phyloP scores from a whole-genome alignment of 2,888 invertebrate species.

The Drosophila antonietae region DNA sequence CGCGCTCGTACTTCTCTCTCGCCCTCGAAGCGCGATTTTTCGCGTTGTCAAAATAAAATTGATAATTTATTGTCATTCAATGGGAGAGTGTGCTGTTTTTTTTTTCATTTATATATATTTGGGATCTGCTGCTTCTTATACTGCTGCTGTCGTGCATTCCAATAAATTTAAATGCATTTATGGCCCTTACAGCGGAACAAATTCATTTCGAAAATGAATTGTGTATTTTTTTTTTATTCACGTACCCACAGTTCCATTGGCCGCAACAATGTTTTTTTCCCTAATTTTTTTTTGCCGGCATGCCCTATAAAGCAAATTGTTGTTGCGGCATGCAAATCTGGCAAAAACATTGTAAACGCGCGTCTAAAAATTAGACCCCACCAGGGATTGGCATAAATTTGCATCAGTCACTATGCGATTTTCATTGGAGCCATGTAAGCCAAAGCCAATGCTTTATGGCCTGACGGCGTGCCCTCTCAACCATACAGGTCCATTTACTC shows the following conservation, averaged over 20 bases:
- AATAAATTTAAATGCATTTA: conserved; percentile 82
- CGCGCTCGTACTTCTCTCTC: conserved; percentile 39
- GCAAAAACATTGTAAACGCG: conserved; percentile 74
- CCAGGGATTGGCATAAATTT: conserved; percentile 67
- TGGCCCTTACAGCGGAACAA: conserved; percentile 80
- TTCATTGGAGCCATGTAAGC: conserved; percentile 62
- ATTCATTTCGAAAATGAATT: conserved; percentile 81
- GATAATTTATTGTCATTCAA: conserved; percentile 82
- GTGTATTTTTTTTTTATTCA: conserved; percentile 56
- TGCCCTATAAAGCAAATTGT: conserved; percentile 48
- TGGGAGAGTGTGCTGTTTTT: conserved; percentile 56
- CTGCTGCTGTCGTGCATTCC: conserved; percentile 53
- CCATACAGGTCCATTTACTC: conserved; percentile 67
- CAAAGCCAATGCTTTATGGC: conserved; percentile 70
- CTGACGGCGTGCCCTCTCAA: conserved; percentile 35
- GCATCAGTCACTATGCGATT: conserved; percentile 70
- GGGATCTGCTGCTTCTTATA: conserved; percentile 34
- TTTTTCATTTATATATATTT: conserved; percentile 7
- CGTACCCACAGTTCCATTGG: conserved; percentile 29
- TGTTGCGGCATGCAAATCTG: conserved; percentile 66
- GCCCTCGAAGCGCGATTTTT: conserved; percentile 61
- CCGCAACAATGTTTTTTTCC: conserved; percentile 33
- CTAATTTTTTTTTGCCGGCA: conserved; percentile 20
- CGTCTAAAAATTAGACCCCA: conserved; percentile 67
- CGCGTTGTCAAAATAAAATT: conserved; percentile 80